A percentile compares a stretch with the other conserved stretches of the same genome.
Conservation (phyloP, 2,797 vertebrate species). For the Coregonus sp. region DNA sequence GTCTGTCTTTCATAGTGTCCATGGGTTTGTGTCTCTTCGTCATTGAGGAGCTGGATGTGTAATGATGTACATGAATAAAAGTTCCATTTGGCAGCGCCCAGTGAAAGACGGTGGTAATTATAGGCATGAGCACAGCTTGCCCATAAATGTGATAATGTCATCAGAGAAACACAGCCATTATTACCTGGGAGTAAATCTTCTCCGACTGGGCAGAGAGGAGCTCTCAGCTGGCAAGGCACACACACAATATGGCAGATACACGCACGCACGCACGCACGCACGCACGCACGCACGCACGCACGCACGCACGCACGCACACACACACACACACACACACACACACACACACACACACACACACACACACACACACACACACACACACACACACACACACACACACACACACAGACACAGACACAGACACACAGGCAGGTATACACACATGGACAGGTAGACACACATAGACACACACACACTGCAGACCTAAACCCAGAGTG, state of each 20-base stretch:
- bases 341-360: too few species aligned
- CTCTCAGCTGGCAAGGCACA: background rate
- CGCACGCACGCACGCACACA: too few species aligned
- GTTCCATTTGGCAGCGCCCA: background rate
- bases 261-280: background rate
- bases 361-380: too few species aligned
- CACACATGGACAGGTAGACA: too few species aligned
- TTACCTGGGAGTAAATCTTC: slow-evolving; percentile 16
- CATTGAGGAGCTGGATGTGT: background rate
- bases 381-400: too few species aligned
- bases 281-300: too few species aligned
- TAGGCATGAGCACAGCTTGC: background rate
- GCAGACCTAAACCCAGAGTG: slow-evolving; percentile 14
- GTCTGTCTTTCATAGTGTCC: slow-evolving; percentile 5
- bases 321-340: too few species aligned
- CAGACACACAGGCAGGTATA: slow-evolving; percentile 5
- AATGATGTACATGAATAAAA: slow-evolving; percentile 3
- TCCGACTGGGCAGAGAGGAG: background rate
- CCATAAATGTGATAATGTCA: slow-evolving; percentile 9
- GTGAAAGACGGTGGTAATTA: slow-evolving; percentile 27
- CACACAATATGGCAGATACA: background rate
- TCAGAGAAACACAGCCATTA: slow-evolving; percentile 5
- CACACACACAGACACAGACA: slow-evolving; percentile 3
- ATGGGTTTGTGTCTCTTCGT: slow-evolving; percentile 35
- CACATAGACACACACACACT: background rate